Evolutionary conservation across 2,888 invertebrate genomes (phyloP).

Genomic region (Brachyptera putata): DNA sequence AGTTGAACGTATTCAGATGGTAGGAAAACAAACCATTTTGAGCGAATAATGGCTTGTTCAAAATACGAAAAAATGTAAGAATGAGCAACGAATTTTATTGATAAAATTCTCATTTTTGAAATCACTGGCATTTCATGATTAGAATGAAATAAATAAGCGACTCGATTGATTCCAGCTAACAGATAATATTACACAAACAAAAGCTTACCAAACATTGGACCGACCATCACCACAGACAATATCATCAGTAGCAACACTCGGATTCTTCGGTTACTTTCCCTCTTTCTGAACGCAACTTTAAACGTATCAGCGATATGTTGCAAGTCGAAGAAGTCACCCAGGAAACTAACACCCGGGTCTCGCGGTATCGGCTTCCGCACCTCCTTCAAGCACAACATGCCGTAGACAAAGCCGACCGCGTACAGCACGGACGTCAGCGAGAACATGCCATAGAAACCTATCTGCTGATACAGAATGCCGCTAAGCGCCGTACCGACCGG

Average conservation of each 20-base stretch:
- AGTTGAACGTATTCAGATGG: too few relatives aligned
- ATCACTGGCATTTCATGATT: too few relatives aligned
- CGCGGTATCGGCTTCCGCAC: background rate
- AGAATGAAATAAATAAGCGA: too few relatives aligned
- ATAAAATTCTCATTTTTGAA: too few relatives aligned
- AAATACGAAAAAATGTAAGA: too few relatives aligned
- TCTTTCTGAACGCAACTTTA: slow-evolving; percentile 72
- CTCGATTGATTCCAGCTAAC: background rate
- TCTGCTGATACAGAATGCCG: slow-evolving; percentile 70
- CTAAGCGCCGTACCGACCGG: slow-evolving; percentile 86
- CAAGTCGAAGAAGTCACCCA: slow-evolving; percentile 70
- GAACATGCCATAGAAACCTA: slow-evolving; percentile 80
- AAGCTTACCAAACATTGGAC: slow-evolving; percentile 75
- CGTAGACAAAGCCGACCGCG: slow-evolving; percentile 69
- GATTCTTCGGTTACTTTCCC: slow-evolving; percentile 67
- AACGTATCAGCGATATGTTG: slow-evolving; percentile 73
- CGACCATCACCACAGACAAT: slow-evolving; percentile 79
- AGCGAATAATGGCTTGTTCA: too few relatives aligned
- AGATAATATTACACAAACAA: background rate
- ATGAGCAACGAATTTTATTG: too few relatives aligned
- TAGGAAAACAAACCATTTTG: too few relatives aligned
- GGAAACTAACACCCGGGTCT: slow-evolving; percentile 48
- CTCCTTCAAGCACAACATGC: slow-evolving; percentile 67
- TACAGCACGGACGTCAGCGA: slow-evolving; percentile 71
- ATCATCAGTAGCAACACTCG: slow-evolving; percentile 74